phyloP scores from a whole-genome alignment of 2,888 invertebrate species.

The Psylliodes chrysocephalus region DNA sequence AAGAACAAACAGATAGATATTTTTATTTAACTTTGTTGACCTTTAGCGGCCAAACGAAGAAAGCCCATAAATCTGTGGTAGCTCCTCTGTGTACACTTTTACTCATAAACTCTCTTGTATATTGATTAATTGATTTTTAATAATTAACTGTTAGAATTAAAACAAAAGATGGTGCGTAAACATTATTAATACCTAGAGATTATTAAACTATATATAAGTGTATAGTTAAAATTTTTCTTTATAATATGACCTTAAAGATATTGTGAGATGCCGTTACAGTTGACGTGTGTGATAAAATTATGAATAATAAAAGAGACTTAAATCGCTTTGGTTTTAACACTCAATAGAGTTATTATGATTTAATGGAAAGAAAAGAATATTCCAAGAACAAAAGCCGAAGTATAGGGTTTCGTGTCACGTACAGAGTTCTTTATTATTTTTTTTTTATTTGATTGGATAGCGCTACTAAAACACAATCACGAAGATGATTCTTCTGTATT shows the following conservation, averaged over 20 bases:
- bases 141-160: too few species aligned
- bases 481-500: constrained; percentile 10
- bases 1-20: too few species aligned
- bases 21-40: too few species aligned
- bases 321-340: constrained; percentile 27
- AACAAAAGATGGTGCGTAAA: not conserved
- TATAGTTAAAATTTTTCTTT: constrained; percentile 2
- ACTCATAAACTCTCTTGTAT: too few species aligned
- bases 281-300: constrained; percentile 23
- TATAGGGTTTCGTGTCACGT: constrained; percentile 28
- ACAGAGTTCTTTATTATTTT: not conserved
- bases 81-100: too few species aligned
- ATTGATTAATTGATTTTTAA: too few species aligned
- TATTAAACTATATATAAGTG: not conserved
- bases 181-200: constrained; percentile 4
- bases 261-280: constrained; percentile 14
- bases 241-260: constrained; percentile 10
- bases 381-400: constrained; percentile 24
- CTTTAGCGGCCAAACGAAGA: too few species aligned
- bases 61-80: too few species aligned
- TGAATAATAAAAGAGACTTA: constrained; percentile 23
- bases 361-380: constrained; percentile 30
- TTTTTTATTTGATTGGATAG: constrained; percentile 6
- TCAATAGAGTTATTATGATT: constrained; percentile 26
- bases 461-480: constrained; percentile 6